Conservation (phyloP, 2,113 vertebrate species). For the Thamnaconus septentrionalis region DNA sequence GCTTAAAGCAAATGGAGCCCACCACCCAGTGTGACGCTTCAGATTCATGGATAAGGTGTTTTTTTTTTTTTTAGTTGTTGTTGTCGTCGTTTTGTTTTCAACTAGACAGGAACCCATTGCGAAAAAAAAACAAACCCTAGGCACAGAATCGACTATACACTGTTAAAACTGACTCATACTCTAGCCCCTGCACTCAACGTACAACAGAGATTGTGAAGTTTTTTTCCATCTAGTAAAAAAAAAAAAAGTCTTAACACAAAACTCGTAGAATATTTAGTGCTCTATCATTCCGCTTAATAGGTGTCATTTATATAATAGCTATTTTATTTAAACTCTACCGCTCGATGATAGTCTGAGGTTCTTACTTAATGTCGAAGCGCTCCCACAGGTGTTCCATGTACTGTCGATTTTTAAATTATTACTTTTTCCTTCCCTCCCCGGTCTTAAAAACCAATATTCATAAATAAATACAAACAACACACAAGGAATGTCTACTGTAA, state of each 20-base stretch:
- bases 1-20: conserved; percentile 91
- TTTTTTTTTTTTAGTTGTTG: conserved; percentile 17
- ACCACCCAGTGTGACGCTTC: conserved; percentile 81
- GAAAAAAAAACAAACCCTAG: conserved; percentile 85
- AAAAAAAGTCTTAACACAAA: conserved; percentile 74
- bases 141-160: conserved; percentile 89
- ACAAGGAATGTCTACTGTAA: conserved; percentile 99
- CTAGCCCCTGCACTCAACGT: conserved; percentile 74
- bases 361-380: conserved; percentile 88
- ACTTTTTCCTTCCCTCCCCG: conserved; percentile 55
- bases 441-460: conserved; percentile 89
- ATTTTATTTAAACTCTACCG: conserved; percentile 84
- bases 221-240: conserved; percentile 79
- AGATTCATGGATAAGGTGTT: conserved; percentile 86
- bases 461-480: conserved; percentile 99
- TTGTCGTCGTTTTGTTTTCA: not conserved
- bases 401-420: conserved; percentile 71
- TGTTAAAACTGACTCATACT: conserved; percentile 81
- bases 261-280: conserved; percentile 91
- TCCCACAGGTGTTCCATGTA: conserved; percentile 85
- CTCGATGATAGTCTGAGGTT: conserved; percentile 87
- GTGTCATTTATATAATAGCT: conserved; percentile 82
- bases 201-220: conserved; percentile 75
- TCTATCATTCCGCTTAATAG: conserved; percentile 91
- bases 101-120: conserved; percentile 84